Conservation (phyloP, 2,797 vertebrate genomes). For the Xiphophorus birchmanni region DNA sequence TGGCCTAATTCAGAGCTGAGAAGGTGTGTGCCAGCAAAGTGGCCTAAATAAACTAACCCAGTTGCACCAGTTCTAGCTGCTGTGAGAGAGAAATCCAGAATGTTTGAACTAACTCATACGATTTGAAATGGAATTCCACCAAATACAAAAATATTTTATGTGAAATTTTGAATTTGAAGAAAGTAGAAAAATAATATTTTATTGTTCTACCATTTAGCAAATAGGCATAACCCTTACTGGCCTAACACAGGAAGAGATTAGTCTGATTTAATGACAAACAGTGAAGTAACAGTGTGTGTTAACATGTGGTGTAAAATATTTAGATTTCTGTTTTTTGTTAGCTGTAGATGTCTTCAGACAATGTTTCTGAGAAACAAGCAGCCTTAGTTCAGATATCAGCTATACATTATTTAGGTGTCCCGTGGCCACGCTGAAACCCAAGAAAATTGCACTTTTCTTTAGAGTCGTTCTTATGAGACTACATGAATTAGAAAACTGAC, state of each 20-base stretch:
- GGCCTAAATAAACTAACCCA: neutral
- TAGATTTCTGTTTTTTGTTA: neutral
- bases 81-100: neutral
- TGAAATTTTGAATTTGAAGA: neutral
- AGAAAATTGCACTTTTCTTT: conserved; percentile 3
- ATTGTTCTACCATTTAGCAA: neutral
- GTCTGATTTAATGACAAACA: neutral
- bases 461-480: neutral
- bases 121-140: neutral
- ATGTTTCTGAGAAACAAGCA: neutral
- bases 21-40: neutral
- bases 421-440: neutral
- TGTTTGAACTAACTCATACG: neutral
- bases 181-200: neutral
- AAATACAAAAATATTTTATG: neutral
- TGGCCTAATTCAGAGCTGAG: neutral
- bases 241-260: neutral
- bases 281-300: neutral
- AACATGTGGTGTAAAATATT: neutral
- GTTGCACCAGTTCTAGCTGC: neutral
- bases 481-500: neutral
- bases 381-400: conserved; percentile 2
- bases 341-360: neutral
- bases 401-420: conserved; percentile 3
- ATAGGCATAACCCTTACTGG: neutral